Evolutionary conservation across 2,888 invertebrate species (phyloP), one percentile per base, ranked within the genome.

Genomic region (Dicranocentrus wangi): DNA sequence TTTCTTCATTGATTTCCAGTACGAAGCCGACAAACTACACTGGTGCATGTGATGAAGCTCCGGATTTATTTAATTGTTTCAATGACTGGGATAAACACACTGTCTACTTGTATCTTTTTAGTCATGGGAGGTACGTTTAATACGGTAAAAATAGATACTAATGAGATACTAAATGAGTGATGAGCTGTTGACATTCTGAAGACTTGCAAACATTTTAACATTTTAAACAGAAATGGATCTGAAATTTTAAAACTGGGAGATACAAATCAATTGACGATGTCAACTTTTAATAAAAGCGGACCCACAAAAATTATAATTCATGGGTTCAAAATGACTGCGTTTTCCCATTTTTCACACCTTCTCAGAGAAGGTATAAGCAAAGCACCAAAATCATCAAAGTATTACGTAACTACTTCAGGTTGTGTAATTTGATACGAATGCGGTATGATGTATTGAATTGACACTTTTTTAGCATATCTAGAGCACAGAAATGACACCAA

Each of bases 261-360:
- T 8, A 19, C 70, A 1, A 60, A 73, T 13, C 58, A 63, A 32
- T 47, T 84, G 3, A 25, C 55, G 25, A 55, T 75, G 17, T 81
- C 84, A 3, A 23, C 73, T 32, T 84, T 81, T 32, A 61, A 61
- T 1, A 13, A 13, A 3, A 21, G 27, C 51, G 25, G 27, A 19
- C 84, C 82, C 2, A 72, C 84, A 17, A 86, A 86, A 78, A 28
- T 86, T 7, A 79, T 86, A 2, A 84, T 86, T 69, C 86, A 86
- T 53, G 86, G 85, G 0, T 86, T 77, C 39, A 85, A 81, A 60
- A 80, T 81, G 80, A 84, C 61, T 27, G 84, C 60, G 1, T 84
- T 81, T 47, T 82, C 84, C 1, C 82, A 77, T 3, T 84, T 84
- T 53, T 72, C 76, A 17, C 80, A 84, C 61, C 66, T 81, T 19